Conservation (phyloP, 2,888 invertebrate genomes). For the Tethea ocularis region DNA sequence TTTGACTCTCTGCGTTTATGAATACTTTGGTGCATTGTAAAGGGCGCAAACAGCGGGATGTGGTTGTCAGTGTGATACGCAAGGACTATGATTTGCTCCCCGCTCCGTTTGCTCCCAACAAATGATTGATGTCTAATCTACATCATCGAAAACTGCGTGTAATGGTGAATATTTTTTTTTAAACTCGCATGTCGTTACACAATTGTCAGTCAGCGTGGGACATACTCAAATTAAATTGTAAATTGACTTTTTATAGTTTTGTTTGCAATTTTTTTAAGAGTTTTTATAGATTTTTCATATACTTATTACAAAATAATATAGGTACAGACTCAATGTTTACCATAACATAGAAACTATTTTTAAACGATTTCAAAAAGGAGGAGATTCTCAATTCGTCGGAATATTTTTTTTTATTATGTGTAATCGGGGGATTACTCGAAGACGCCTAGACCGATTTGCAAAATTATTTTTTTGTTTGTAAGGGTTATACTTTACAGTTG, state of each 20-base stretch:
- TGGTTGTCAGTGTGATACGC: conserved; percentile 74
- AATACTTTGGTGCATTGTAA: conserved; percentile 15
- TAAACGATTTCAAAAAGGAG: too few species aligned
- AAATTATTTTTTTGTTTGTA: too few species aligned
- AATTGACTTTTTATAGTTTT: background rate
- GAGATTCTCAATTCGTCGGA: too few species aligned
- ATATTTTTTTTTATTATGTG: too few species aligned
- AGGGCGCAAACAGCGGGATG: conserved; percentile 51
- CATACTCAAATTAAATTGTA: conserved; percentile 26
- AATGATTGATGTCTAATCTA: conserved; percentile 75
- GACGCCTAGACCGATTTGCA: too few species aligned
- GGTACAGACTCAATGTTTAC: too few species aligned
- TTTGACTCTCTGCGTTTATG: conserved; percentile 18
- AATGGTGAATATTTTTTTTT: conserved; percentile 60
- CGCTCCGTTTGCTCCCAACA: conserved; percentile 75
- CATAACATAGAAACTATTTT: too few species aligned
- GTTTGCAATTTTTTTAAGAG: too few species aligned
- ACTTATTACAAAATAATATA: too few species aligned
- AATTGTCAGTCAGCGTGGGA: conserved; percentile 28
- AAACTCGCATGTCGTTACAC: conserved; percentile 32
- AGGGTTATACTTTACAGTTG: too few species aligned
- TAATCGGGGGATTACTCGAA: too few species aligned
- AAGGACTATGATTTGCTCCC: conserved; percentile 79
- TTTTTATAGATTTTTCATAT: too few species aligned
- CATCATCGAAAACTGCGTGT: conserved; percentile 63